Base-by-base conservation (phyloP, 30 jellyfish, hydroid and myxozoan species). In the Pseudorhiza aurosa region DNA sequence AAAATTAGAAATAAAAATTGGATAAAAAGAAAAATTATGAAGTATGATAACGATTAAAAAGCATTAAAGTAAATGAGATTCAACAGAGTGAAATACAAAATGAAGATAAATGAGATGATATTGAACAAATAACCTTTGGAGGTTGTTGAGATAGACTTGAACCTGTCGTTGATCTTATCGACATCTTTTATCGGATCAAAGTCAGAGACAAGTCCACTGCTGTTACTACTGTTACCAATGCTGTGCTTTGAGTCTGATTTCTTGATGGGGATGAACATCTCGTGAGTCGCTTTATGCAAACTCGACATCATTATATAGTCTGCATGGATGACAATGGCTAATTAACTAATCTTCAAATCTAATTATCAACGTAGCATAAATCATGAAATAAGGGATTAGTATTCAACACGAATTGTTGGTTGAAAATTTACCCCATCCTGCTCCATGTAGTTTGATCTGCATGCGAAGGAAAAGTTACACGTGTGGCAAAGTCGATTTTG, bases 191-290 rank as follows among this genome's bases (percentile, higher is more conserved):
- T 32, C 40, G 81, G 81, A 43, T 91, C 98, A 35, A n/a, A 65
- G 67, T 91, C 98, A 2, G 96, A 91, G 12, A 91, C 96, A 60
- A 91, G 92, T 32, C 96, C 98, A 78, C 93, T 84, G 53, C 87
- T 81, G 47, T 88, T 84, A 88, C 88, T 89, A 47, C 96, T 85
- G 57, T 88, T 78, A 10, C 94, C 87, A 32, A 47, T 37, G 68
- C 92, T 81, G 36, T 55, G 79, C 29, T 46, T 55, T 21, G 92
- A 81, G 28, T 68, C 92, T 15, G 85, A 81, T n/a, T 46, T 57
- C 74, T 32, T 35, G 46, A 77, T 29, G 12, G 81, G 72, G 40
- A 11, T 35, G 33, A 77, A 77, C 45, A 74, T 51, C 37, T 74
- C 87, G 18, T 76, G 68, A 12, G 74, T 36, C 5, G 46, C 76